These are phyloP conservation scores for Mormyrops boulengeri DNA, from an alignment of 2,797 vertebrate genomes.

Conservation along the genomic window DNA sequence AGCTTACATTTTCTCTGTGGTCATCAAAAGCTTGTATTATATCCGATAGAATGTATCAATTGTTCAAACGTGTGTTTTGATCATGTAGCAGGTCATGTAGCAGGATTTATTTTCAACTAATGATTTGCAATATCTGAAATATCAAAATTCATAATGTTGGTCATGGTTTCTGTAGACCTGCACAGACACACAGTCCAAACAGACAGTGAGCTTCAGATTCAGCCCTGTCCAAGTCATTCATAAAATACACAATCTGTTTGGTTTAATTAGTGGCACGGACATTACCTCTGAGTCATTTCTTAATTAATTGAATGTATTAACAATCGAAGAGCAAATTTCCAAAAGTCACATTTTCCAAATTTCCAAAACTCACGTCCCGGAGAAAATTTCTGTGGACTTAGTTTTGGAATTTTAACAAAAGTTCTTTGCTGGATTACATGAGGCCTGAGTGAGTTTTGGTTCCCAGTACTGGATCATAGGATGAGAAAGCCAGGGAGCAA, in stretches of 20 bases:
- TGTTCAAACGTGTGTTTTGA: constrained; percentile 56
- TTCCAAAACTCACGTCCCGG: not conserved
- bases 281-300: not conserved
- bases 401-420: not conserved
- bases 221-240: not conserved
- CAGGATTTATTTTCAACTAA: constrained; percentile 59
- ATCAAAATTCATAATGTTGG: not conserved
- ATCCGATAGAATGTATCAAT: constrained; percentile 82
- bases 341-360: not conserved
- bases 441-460: not conserved
- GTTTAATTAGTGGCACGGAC: not conserved
- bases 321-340: not conserved
- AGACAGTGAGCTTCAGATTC: not conserved
- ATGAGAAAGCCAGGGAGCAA: not conserved
- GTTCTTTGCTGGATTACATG: not conserved
- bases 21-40: constrained; percentile 91
- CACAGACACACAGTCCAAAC: not conserved
- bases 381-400: not conserved
- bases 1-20: constrained; percentile 70
- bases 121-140: constrained; percentile 39
- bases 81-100: constrained; percentile 39
- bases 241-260: not conserved
- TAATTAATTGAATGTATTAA: not conserved
- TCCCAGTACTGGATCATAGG: not conserved
- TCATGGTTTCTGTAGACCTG: not conserved